Base-by-base conservation (phyloP, 2,113 vertebrate genomes). In the Ameiurus melas region DNA sequence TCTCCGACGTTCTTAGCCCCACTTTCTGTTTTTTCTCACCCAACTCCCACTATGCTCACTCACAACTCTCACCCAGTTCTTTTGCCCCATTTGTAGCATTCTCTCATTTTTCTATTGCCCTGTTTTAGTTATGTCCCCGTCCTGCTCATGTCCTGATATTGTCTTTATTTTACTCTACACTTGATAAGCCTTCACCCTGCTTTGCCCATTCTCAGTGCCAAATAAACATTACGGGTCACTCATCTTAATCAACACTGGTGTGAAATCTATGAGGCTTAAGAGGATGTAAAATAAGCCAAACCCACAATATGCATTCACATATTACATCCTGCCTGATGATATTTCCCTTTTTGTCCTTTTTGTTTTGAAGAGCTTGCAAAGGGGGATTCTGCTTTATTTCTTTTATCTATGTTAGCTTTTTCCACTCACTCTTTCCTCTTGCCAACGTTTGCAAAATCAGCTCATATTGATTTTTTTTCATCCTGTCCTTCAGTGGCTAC, bases 391-490 rank as follows among this genome's bases (percentile, higher is more conserved):
- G 5, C 53, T 84, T 85, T 60, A 73, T 77, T 66, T 12, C 73
- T 86, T 85, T 75, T 36, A 84, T 84, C 85, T 80, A 19, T 55
- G 33, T 81, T 55, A 64, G 77, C 85, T 85, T 33, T 33, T 55
- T 58, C 39, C 19, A 36, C 92, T 93, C 91, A 58, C 92, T 91
- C 90, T 93, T 93, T 93, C 91, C 85, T 91, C 88, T 86, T 85
- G 89, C 84, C 87, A 83, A 88, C 86, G 83, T 86, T 80, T 75
- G 82, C 88, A 87, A 95, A 96, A 95, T 95, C 94, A 95, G 94
- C 93, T 94, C 93, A 93, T 96, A 97, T 96, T 96, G 95, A 96
- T 96, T 94, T 91, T 91, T n/a, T 91, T 82, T 13, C 55, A 82
- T 82, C 19, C 91, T 94, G 95, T 94, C 94, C 94, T 97, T 96